A percentile compares a stretch with the other conserved stretches of the same genome.
phyloP scores from a whole-genome alignment of 2,113 vertebrate species.

The Megaleporinus macrocephalus region DNA sequence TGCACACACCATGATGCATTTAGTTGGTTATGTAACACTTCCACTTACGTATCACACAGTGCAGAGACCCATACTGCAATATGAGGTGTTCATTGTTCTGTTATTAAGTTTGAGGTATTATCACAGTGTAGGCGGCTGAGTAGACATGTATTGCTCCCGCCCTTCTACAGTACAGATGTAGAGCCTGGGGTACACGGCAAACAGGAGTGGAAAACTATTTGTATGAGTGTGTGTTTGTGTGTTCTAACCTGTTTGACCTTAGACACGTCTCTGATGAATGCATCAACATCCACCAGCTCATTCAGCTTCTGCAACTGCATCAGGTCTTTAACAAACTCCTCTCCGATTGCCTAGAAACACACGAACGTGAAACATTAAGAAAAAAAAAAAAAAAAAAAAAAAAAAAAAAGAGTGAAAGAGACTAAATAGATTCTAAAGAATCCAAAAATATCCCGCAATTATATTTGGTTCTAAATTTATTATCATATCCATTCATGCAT shows the following conservation, averaged over 20 bases:
- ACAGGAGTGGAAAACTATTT: background rate
- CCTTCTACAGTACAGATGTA: background rate
- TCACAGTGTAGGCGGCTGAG: background rate
- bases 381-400: background rate
- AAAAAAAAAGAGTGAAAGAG: no score
- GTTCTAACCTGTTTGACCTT: constrained; percentile 92
- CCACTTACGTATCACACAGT: background rate
- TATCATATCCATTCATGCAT: no score
- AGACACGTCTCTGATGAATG: constrained; percentile 87
- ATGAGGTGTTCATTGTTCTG: background rate
- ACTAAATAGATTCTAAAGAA: no score
- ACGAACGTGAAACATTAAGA: background rate
- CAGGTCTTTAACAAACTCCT: constrained; percentile 91
- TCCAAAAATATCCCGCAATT: no score
- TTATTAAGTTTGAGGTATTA: background rate
- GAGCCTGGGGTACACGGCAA: background rate
- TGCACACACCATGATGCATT: background rate
- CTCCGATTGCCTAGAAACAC: constrained; percentile 87
- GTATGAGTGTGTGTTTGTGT: background rate
- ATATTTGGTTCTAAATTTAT: no score
- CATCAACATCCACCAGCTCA: constrained; percentile 76
- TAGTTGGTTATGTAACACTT: background rate
- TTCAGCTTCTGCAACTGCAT: constrained; percentile 85
- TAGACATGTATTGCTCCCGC: background rate
- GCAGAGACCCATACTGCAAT: background rate